phyloP scores from a whole-genome alignment of 1,140 invertebrate genomes.

The Ips nitidus region DNA sequence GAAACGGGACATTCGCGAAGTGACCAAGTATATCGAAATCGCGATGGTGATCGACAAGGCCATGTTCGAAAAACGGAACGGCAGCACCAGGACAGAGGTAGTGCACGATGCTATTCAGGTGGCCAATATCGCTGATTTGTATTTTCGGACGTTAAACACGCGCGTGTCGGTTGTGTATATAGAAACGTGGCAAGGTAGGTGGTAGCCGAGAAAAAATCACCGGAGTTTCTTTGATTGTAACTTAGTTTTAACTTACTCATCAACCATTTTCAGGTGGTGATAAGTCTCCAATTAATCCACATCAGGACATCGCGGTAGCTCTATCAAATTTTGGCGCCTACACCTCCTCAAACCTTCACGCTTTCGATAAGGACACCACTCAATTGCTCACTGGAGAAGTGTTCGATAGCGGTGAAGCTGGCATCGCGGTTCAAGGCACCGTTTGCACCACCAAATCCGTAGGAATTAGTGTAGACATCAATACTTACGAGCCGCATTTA shows the following conservation, averaged over 20 bases:
- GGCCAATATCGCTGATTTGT: slow-evolving; percentile 93
- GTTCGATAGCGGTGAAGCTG: slow-evolving; percentile 82
- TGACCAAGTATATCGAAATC: slow-evolving; percentile 90
- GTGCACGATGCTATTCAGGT: slow-evolving; percentile 94
- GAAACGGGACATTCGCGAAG: slow-evolving; percentile 79
- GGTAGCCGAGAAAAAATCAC: not conserved
- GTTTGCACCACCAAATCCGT: slow-evolving; percentile 89
- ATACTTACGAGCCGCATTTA: slow-evolving; percentile 91
- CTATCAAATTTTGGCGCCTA: slow-evolving; percentile 90
- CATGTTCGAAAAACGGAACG: slow-evolving; percentile 92
- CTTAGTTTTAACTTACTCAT: no score
- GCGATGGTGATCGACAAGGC: slow-evolving; percentile 90
- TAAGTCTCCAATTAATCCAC: slow-evolving; percentile 76
- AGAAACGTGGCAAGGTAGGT: slow-evolving; percentile 84
- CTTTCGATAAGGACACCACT: slow-evolving; percentile 83
- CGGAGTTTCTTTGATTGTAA: not conserved
- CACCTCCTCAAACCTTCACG: slow-evolving; percentile 77
- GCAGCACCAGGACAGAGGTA: slow-evolving; percentile 84
- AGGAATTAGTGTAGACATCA: slow-evolving; percentile 88
- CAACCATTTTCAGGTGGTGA: slow-evolving; percentile 65
- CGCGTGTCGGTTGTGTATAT: slow-evolving; percentile 92
- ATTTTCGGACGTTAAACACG: slow-evolving; percentile 81
- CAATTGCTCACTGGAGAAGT: slow-evolving; percentile 85
- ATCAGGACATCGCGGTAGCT: slow-evolving; percentile 82
- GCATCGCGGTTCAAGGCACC: slow-evolving; percentile 88